Conservation (phyloP, 1,140 invertebrate species). For the Ips typographus region DNA sequence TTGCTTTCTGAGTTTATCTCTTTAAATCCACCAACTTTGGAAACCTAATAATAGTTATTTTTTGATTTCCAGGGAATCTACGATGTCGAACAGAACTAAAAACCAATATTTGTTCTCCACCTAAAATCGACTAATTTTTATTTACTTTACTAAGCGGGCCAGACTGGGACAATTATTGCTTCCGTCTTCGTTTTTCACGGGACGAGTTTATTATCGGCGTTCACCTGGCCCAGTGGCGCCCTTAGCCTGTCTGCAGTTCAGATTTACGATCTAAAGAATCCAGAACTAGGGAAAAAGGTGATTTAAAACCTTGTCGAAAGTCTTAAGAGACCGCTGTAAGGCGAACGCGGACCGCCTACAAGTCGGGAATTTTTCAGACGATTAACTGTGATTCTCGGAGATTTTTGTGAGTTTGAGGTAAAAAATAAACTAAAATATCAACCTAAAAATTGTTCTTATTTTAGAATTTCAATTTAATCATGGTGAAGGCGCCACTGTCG, state of each 20-base stretch:
- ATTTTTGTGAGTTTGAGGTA: too few species aligned
- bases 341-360: not conserved
- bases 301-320: slow-evolving; percentile 7
- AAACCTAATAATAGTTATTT: too few species aligned
- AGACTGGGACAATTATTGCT: slow-evolving; percentile 4
- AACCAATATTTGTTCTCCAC: slow-evolving; percentile 6
- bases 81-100: too few species aligned
- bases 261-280: not conserved
- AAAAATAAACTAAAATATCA: not conserved
- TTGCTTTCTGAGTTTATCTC: too few species aligned
- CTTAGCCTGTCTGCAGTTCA: not conserved
- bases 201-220: slow-evolving; percentile 7
- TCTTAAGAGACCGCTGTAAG: slow-evolving; percentile 9
- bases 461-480: not conserved
- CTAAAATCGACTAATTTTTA: slow-evolving; percentile 2
- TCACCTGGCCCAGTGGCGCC: slow-evolving; percentile 11
- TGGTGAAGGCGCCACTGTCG: not conserved
- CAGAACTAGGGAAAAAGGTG: not conserved
- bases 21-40: too few species aligned
- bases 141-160: not conserved
- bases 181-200: slow-evolving; percentile 5
- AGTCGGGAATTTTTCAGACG: not conserved
- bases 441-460: not conserved
- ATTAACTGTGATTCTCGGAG: not conserved
- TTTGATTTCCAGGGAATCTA: too few species aligned